phyloP scores from a whole-genome alignment of 2,888 invertebrate species.

The Napeogenes inachia region DNA sequence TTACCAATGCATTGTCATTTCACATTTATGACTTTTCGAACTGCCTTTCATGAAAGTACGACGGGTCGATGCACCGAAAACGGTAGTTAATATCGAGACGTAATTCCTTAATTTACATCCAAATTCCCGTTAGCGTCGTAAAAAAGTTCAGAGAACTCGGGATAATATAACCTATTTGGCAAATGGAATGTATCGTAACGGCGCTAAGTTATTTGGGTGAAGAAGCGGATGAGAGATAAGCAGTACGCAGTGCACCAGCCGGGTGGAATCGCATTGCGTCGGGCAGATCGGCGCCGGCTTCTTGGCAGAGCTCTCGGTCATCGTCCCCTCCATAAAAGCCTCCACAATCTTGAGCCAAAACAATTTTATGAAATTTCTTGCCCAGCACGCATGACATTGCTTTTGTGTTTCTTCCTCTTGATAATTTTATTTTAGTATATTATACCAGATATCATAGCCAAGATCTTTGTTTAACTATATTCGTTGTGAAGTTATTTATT shows the following conservation, averaged over 20 bases:
- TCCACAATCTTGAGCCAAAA: conserved; percentile 65
- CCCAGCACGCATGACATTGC: conserved; percentile 71
- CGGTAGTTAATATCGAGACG: conserved; percentile 23
- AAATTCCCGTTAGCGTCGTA: conserved; percentile 24
- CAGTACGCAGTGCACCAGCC: conserved; percentile 69
- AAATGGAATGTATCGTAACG: conserved; percentile 50
- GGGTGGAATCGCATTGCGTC: conserved; percentile 63
- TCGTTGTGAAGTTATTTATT: neutral
- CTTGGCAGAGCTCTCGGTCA: conserved; percentile 73
- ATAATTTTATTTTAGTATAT: conserved; percentile 11
- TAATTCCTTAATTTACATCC: conserved; percentile 26
- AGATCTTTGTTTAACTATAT: neutral
- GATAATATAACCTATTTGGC: conserved; percentile 56
- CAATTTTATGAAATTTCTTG: conserved; percentile 74
- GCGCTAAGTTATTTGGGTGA: conserved; percentile 58
- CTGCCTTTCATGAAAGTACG: conserved; percentile 23
- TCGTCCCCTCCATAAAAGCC: conserved; percentile 73
- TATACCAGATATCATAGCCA: conserved; percentile 3
- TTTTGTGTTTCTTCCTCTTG: conserved; percentile 44
- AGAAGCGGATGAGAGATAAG: conserved; percentile 51
- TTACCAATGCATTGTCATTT: conserved; percentile 8
- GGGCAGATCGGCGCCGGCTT: conserved; percentile 69
- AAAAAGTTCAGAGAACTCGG: conserved; percentile 26
- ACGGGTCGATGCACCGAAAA: conserved; percentile 30
- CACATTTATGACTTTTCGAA: conserved; percentile 12